phyloP scores from a whole-genome alignment of 1,140 invertebrate genomes.

The Zaprionus taronus region DNA sequence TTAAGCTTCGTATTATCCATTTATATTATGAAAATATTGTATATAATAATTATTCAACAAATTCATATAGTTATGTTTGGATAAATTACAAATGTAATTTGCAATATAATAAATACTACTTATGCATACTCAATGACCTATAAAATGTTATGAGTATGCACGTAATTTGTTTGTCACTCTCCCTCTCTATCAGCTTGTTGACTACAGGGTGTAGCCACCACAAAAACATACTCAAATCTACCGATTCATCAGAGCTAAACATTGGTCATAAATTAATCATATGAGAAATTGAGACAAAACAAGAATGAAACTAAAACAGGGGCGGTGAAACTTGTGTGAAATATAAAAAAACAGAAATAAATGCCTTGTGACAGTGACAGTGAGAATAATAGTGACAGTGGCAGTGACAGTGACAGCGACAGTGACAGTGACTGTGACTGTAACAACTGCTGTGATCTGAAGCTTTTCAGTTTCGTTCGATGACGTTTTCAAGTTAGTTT shows the following conservation, averaged over 20 bases:
- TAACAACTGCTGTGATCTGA: slow-evolving; percentile 30
- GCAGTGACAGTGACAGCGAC: neutral
- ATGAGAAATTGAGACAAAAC: slow-evolving; percentile 22
- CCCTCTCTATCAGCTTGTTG: neutral
- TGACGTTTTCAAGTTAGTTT: slow-evolving; percentile 29
- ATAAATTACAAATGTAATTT: too few species aligned
- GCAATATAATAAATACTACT: too few species aligned
- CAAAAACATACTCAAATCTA: neutral
- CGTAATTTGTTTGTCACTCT: neutral
- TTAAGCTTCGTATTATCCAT: too few species aligned
- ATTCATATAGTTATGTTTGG: too few species aligned
- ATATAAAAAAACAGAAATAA: neutral
- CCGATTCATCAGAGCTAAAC: slow-evolving; percentile 14
- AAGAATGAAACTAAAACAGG: slow-evolving; percentile 24
- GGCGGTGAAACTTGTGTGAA: neutral
- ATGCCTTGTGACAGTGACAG: slow-evolving; percentile 1
- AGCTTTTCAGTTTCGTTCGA: slow-evolving; percentile 17
- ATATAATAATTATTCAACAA: too few species aligned
- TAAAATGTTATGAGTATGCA: neutral
- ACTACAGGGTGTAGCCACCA: neutral
- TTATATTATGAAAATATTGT: too few species aligned
- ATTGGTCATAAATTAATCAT: slow-evolving; percentile 17
- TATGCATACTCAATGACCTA: neutral
- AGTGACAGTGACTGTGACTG: slow-evolving; percentile 17
- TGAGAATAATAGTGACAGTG: slow-evolving; percentile 20